These are phyloP conservation scores for Cyprinodon variegatus DNA, from an alignment of 2,113 vertebrate species.

Conservation along the genomic window DNA sequence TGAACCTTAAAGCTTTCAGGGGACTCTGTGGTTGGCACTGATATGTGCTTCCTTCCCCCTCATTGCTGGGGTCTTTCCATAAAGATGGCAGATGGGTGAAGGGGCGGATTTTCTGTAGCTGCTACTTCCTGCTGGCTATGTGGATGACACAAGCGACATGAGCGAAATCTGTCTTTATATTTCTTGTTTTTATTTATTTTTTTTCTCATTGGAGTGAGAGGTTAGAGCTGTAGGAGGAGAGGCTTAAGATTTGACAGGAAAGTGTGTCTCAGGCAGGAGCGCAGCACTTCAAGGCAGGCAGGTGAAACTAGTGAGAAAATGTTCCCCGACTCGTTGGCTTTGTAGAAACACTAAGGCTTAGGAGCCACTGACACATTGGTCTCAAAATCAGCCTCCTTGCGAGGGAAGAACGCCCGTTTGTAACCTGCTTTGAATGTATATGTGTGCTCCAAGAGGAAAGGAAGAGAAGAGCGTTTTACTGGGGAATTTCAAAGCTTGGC, in stretches of 20 bases:
- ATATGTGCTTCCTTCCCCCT: slow-evolving; percentile 1
- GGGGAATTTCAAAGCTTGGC: neutral
- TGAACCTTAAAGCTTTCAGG: neutral
- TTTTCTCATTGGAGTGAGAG: slow-evolving; percentile 15
- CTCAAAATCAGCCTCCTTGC: slow-evolving; percentile 27
- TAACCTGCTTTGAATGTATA: slow-evolving; percentile 12
- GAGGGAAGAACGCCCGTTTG: slow-evolving; percentile 6
- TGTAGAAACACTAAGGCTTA: slow-evolving; percentile 26
- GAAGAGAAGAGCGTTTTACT: neutral
- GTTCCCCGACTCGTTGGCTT: slow-evolving; percentile 31
- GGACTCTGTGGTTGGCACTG: slow-evolving; percentile 47
- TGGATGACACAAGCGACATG: slow-evolving; percentile 34
- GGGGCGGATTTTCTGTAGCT: slow-evolving; percentile 23
- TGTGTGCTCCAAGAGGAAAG: neutral
- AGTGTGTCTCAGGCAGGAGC: slow-evolving; percentile 47
- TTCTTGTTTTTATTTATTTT: slow-evolving; percentile 1
- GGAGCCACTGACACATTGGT: slow-evolving; percentile 28
- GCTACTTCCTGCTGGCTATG: slow-evolving; percentile 47
- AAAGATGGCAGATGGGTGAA: slow-evolving; percentile 16
- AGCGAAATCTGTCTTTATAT: neutral
- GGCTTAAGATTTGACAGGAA: slow-evolving; percentile 45
- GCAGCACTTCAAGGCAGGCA: slow-evolving; percentile 46
- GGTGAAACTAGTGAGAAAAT: slow-evolving; percentile 48
- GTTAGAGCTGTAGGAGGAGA: slow-evolving; percentile 5
- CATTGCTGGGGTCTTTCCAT: neutral